Evolutionary conservation across 2,113 vertebrate species (phyloP).

Genomic region (Lanius collurio): DNA sequence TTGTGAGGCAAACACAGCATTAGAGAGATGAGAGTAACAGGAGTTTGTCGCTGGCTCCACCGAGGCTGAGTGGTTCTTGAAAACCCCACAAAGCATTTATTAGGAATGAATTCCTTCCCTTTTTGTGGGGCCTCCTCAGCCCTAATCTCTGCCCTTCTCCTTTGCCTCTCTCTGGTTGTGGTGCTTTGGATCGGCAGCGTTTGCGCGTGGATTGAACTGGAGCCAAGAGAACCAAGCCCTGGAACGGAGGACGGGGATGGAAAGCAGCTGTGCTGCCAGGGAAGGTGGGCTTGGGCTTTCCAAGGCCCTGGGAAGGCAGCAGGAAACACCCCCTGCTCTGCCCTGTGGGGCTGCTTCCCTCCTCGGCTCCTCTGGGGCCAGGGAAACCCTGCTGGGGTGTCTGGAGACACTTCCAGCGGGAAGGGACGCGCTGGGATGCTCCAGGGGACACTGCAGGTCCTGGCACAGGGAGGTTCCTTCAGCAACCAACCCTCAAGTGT

Average conservation of each 20-base stretch:
- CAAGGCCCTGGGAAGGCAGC: background rate
- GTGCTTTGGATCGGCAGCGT: slow-evolving; percentile 18
- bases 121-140: slow-evolving; percentile 37
- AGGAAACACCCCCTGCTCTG: background rate
- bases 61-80: background rate
- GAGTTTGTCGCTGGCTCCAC: background rate
- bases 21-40: background rate
- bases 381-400: background rate
- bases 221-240: background rate
- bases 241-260: background rate
- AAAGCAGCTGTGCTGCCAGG: slow-evolving; percentile 36
- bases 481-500: background rate
- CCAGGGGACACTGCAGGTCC: background rate
- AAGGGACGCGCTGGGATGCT: background rate
- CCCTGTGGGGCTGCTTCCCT: background rate
- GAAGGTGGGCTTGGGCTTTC: background rate
- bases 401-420: background rate
- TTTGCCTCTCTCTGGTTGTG: background rate
- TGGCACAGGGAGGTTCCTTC: background rate
- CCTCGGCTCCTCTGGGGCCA: background rate
- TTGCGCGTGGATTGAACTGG: background rate
- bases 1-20: background rate
- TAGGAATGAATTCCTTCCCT: slow-evolving; percentile 47
- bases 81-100: slow-evolving; percentile 24
- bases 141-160: slow-evolving; percentile 26